Conservation (phyloP, 2,888 invertebrate genomes). For the Sclerodermus sp. region DNA sequence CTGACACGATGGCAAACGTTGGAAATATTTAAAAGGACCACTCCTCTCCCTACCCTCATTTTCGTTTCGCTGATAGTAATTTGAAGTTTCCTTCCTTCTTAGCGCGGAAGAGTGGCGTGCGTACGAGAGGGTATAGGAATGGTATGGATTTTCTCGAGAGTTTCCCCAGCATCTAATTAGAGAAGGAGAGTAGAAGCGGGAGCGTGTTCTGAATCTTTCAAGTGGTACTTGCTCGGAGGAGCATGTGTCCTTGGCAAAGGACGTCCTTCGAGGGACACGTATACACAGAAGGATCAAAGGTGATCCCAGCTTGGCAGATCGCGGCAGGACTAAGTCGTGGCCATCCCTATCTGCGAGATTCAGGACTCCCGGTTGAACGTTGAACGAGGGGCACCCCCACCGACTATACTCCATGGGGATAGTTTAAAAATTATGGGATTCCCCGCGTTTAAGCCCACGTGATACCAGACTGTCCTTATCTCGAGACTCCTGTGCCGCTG, state of each 20-base stretch:
- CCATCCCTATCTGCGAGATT: conserved; percentile 40
- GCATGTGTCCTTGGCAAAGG: conserved; percentile 17
- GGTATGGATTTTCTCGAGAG: conserved; percentile 1
- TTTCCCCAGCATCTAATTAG: no score
- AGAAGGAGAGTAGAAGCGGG: no score
- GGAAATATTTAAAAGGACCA: no score
- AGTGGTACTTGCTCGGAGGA: no score
- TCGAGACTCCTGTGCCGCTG: no score
- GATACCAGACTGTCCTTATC: not conserved
- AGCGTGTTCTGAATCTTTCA: no score
- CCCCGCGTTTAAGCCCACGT: conserved; percentile 3
- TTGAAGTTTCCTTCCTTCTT: no score
- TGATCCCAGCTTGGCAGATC: conserved; percentile 39
- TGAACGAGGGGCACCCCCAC: conserved; percentile 21
- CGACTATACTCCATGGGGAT: conserved; percentile 25
- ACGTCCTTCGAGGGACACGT: conserved; percentile 24
- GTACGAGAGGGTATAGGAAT: no score
- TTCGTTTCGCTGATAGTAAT: no score
- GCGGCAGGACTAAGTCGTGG: conserved; percentile 37
- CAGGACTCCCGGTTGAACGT: conserved; percentile 32
- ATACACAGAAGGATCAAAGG: conserved; percentile 45
- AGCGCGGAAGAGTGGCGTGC: no score
- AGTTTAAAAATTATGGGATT: conserved; percentile 42
- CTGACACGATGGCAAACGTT: no score
- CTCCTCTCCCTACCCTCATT: no score